These are phyloP conservation scores for Grammomys surdaster DNA, from an alignment of 2,113 vertebrate species.

Conservation along the genomic window DNA sequence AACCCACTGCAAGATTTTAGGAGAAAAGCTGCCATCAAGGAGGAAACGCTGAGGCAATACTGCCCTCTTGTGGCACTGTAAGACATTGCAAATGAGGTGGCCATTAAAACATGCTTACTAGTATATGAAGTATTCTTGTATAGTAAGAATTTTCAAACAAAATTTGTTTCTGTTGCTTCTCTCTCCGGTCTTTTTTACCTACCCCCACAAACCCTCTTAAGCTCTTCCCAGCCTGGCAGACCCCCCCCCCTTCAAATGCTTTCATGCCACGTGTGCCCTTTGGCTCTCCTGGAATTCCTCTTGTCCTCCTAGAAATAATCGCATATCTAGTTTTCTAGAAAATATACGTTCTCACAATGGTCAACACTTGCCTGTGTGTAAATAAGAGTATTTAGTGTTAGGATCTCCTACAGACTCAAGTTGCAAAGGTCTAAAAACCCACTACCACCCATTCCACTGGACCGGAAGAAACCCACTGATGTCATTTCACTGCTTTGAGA, in stretches of 20 bases:
- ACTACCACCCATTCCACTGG: fast-evolving
- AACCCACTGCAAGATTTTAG: constrained; percentile 59
- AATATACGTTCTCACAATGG: not conserved
- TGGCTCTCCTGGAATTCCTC: too few species aligned
- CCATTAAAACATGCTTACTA: not conserved
- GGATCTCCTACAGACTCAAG: not conserved
- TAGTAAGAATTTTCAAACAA: not conserved
- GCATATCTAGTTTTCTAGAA: not conserved
- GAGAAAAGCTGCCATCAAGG: not conserved
- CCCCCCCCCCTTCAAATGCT: not conserved
- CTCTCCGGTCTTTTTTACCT: not conserved
- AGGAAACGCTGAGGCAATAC: constrained; percentile 61
- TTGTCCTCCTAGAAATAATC: too few species aligned
- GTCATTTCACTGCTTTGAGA: not conserved
- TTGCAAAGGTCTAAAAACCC: not conserved
- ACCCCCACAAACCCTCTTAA: not conserved
- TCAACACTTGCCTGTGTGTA: not conserved
- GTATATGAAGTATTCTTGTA: not conserved
- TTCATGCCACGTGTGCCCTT: not conserved
- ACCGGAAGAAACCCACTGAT: not conserved
- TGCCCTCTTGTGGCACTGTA: constrained; percentile 75
- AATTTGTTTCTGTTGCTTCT: not conserved
- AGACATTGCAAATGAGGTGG: not conserved
- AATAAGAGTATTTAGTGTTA: not conserved
- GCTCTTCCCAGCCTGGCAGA: not conserved